These are phyloP conservation scores for Bothrops jararaca DNA, from an alignment of 2,113 vertebrate species.

Conservation along the genomic window DNA sequence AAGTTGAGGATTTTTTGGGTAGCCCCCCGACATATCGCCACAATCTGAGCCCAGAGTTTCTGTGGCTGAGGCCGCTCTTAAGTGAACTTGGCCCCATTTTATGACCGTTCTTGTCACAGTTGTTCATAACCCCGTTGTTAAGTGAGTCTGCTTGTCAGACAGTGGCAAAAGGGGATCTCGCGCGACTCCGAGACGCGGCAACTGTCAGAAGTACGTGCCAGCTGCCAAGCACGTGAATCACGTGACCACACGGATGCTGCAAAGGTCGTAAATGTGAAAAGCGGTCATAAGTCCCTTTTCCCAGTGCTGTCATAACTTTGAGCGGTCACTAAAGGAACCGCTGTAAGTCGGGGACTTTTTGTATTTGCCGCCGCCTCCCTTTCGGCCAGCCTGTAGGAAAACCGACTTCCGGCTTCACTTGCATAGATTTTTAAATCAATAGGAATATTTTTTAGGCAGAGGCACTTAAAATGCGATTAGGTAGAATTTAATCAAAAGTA, in stretches of 20 bases:
- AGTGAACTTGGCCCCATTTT: not conserved
- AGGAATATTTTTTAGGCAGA: not conserved
- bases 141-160: not conserved
- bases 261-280: not conserved
- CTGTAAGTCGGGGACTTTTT: not conserved
- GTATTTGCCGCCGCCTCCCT: not conserved
- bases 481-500: not conserved
- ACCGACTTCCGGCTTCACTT: not conserved
- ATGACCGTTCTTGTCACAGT: not conserved
- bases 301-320: not conserved
- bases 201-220: not conserved
- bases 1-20: not conserved
- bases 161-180: not conserved
- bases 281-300: not conserved
- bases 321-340: too few species aligned
- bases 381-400: not conserved
- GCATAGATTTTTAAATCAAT: not conserved
- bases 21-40: not conserved
- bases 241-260: not conserved
- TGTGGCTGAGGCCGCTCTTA: not conserved
- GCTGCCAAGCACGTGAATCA: not conserved
- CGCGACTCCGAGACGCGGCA: not conserved
- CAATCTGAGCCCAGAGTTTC: not conserved
- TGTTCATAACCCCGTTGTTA: too few species aligned
- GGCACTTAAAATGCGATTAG: not conserved